Conservation (phyloP, 2,888 invertebrate species). For the Cerastis leucographa region DNA sequence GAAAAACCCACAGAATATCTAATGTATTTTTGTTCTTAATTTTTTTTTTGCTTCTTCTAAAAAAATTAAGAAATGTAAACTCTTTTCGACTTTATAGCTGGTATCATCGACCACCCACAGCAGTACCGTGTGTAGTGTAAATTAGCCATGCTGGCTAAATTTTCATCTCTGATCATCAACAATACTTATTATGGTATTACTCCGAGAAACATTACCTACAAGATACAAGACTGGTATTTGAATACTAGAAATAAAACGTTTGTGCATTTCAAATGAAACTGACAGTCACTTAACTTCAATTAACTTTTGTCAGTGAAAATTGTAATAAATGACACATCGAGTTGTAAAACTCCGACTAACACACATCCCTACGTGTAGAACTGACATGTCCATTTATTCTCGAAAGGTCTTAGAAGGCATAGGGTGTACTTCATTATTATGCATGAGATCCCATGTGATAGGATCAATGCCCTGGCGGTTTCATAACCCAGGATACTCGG, state of each 20-base stretch:
- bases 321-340: constrained; percentile 17
- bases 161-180: not conserved
- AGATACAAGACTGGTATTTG: not conserved
- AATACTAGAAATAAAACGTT: constrained; percentile 14
- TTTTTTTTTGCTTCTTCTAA: not conserved
- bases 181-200: constrained; percentile 10
- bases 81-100: constrained; percentile 1
- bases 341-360: not conserved
- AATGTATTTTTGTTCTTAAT: not conserved
- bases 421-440: constrained; percentile 34
- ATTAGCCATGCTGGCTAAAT: not conserved
- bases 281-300: constrained; percentile 20
- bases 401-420: constrained; percentile 31
- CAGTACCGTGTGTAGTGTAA: not conserved
- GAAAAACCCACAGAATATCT: constrained; percentile 9
- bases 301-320: constrained; percentile 28
- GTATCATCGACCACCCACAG: not conserved
- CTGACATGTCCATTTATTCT: constrained; percentile 15
- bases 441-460: constrained; percentile 27
- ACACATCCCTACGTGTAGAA: constrained; percentile 4
- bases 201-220: not conserved
- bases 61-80: constrained; percentile 7
- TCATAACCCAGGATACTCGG: constrained; percentile 12
- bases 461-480: constrained; percentile 25
- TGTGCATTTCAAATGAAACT: constrained; percentile 13